phyloP scores from a whole-genome alignment of 2,113 vertebrate genomes.

The Illadopsis cleaveri region DNA sequence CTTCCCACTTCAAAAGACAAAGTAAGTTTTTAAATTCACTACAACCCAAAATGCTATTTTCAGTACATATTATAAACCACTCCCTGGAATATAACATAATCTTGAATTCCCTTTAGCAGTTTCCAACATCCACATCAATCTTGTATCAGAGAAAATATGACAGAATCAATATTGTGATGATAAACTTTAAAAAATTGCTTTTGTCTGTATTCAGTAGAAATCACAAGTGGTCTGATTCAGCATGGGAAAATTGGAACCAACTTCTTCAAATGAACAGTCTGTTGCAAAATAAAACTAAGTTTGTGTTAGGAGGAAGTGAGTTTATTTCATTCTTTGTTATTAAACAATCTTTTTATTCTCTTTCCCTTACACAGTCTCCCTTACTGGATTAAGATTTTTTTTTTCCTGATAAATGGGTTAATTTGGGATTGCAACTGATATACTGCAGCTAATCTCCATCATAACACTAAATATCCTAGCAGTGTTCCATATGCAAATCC shows the following conservation, averaged over 20 bases:
- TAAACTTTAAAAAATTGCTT: slow-evolving; percentile 61
- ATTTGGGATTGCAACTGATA: neutral
- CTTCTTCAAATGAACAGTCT: neutral
- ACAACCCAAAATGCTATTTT: neutral
- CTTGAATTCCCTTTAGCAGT: slow-evolving; percentile 51
- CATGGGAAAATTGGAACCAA: neutral
- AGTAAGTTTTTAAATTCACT: neutral
- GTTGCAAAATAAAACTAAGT: neutral
- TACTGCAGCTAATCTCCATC: neutral
- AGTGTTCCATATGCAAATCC: neutral
- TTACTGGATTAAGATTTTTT: neutral
- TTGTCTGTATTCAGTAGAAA: slow-evolving; percentile 24
- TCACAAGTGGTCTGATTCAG: slow-evolving; percentile 1
- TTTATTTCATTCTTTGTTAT: neutral
- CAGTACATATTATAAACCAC: slow-evolving; percentile 18
- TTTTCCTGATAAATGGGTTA: neutral
- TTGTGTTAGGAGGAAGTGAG: neutral
- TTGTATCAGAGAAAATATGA: slow-evolving; percentile 35
- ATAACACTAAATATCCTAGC: neutral
- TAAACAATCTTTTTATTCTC: neutral
- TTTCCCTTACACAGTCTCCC: neutral
- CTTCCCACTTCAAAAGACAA: neutral
- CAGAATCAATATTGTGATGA: slow-evolving; percentile 66
- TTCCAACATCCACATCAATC: slow-evolving; percentile 63
- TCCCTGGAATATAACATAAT: slow-evolving; percentile 15